These are phyloP conservation scores for Apodemus sylvaticus DNA, from an alignment of 2,113 vertebrate species.

Conservation along the genomic window DNA sequence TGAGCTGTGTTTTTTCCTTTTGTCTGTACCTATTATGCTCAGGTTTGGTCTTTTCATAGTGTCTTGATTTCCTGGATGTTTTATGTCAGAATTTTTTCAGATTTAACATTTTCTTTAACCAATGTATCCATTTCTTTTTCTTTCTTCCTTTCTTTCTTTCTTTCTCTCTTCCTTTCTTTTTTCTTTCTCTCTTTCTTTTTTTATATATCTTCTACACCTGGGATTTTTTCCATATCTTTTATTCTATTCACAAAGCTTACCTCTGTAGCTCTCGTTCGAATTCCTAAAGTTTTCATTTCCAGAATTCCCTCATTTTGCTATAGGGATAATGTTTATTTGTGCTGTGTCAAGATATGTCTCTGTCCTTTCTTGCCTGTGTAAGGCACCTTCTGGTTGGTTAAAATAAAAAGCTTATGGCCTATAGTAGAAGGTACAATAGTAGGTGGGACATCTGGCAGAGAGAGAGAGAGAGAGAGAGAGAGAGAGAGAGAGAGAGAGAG, in stretches of 20 bases:
- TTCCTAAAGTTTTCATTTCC: background rate
- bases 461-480: too few species aligned
- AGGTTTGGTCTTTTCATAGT: background rate
- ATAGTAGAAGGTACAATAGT: too few species aligned
- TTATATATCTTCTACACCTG: background rate
- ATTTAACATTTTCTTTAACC: background rate
- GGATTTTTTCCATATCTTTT: background rate
- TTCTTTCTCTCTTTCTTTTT: too few species aligned
- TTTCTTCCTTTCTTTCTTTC: too few species aligned
- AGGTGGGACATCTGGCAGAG: too few species aligned
- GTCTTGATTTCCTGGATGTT: background rate
- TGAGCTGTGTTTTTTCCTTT: background rate
- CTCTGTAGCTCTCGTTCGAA: background rate
- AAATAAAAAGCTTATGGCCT: too few species aligned
- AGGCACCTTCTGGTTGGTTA: too few species aligned
- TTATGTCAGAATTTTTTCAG: background rate
- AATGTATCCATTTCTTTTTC: background rate
- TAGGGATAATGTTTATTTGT: too few species aligned
- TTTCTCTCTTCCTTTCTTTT: too few species aligned
- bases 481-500: too few species aligned
- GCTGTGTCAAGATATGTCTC: too few species aligned
- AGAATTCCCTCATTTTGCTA: background rate
- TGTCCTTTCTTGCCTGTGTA: too few species aligned
- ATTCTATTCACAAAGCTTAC: background rate
- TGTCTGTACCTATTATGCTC: background rate